These are phyloP conservation scores for Picus viridis DNA, from an alignment of 2,797 vertebrate genomes.

Conservation along the genomic window DNA sequence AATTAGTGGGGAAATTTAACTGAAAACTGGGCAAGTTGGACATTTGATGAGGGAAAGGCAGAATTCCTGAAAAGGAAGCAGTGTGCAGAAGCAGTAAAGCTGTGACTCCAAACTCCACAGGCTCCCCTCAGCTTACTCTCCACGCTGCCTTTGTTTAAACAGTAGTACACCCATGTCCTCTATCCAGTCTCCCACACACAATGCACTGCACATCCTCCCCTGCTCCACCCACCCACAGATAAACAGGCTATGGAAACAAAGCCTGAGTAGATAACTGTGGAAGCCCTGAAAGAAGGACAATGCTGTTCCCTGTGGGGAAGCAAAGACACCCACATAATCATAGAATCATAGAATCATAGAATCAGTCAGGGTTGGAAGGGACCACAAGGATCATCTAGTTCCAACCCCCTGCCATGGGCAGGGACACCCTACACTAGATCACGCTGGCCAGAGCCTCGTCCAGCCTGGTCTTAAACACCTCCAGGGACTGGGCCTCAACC, in stretches of 20 bases:
- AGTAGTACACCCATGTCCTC: not conserved
- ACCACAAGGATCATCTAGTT: too few relatives aligned
- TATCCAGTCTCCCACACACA: not conserved
- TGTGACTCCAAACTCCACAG: not conserved
- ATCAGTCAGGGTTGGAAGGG: too few relatives aligned
- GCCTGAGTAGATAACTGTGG: not conserved
- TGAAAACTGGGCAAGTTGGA: not conserved
- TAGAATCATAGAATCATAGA: too few relatives aligned
- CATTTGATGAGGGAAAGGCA: not conserved
- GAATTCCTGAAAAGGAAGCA: not conserved
- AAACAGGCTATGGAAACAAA: slow-evolving; percentile 27
- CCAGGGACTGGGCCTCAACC: too few relatives aligned
- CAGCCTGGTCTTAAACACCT: too few relatives aligned
- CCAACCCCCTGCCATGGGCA: too few relatives aligned
- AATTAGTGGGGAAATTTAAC: not conserved
- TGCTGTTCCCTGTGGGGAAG: not conserved
- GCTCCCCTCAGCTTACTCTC: not conserved
- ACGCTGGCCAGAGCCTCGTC: too few relatives aligned
- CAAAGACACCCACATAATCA: not conserved
- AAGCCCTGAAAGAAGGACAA: not conserved
- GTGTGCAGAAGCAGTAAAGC: not conserved
- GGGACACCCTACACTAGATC: too few relatives aligned
- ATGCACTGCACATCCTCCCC: not conserved
- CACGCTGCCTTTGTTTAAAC: not conserved
- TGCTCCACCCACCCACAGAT: slow-evolving; percentile 9